Evolutionary conservation across 2,888 invertebrate species (phyloP), one percentile per base, ranked within the genome.

Genomic region (Sarcophaga variegata): DNA sequence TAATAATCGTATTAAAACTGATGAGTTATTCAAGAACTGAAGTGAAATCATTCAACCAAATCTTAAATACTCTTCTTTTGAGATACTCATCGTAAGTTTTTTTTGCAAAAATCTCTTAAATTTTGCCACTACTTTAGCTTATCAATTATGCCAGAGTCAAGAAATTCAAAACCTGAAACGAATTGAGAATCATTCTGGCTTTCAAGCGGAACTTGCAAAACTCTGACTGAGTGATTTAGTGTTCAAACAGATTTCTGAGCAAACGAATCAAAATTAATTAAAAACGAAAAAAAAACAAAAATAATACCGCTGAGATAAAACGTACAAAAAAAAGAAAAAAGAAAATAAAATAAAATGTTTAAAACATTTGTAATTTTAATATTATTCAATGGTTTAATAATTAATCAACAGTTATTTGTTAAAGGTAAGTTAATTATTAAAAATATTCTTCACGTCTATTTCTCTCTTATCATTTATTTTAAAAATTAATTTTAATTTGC

Each of bases 351-450:
- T 5, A 77, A 83, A 69, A 83, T 83, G 83, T 27, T 63, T 11
- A 83, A 79, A 67, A 63, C 5, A 12, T 69, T 45, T 69, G 8
- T 59, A 70, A 69, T 79, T 69, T 54, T 79, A 4, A 74, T 83
- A 17, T n/a, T 83, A 45, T 59, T 74, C 22, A n/a, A 12, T 17
- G 4, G 5, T 63, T 75, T 83, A 45, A 69, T 78, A n/a, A 20
- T 62, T 1, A 69, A 69, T 45, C 54, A 59, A 4, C 12, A 17
- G 22, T 45, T 74, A 1, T 47, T 79, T 8, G 47, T 25, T 62
- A 83, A 59, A 20, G 79, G 83, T 83, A n/a, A 72, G 60, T 78
- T 81, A 66, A 60, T 54, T 62, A 22, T 25, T 49, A 25, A 45
- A 59, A 59, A 59, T 59, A 59, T 59, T 59, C 3, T 67, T 37